Percentiles rank a stretch among this genome's conserved stretches.
phyloP scores from a whole-genome alignment of 1,140 invertebrate genomes.

The Ostrea denselamellosa region DNA sequence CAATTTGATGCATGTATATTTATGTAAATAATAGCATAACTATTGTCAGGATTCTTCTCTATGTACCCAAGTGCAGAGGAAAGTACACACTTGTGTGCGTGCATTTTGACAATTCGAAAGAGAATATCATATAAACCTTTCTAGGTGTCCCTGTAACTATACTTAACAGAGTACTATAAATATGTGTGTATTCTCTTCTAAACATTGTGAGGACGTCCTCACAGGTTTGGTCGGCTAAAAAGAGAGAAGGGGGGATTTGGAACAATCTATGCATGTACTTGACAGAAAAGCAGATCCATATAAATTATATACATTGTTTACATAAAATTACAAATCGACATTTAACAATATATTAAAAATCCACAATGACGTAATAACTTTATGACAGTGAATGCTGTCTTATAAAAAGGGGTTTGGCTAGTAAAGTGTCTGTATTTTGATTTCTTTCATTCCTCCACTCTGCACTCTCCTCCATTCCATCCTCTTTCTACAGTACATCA shows the following conservation, averaged over 20 bases:
- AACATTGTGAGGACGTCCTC: too few relatives aligned
- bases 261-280: too few relatives aligned
- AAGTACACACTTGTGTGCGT: too few relatives aligned
- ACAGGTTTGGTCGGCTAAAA: neutral
- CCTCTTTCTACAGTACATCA: neutral
- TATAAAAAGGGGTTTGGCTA: conserved; percentile 8
- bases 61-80: too few relatives aligned
- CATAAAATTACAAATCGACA: neutral
- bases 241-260: neutral
- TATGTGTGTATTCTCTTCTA: too few relatives aligned
- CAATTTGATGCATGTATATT: too few relatives aligned
- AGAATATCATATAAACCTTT: too few relatives aligned
- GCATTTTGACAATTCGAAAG: too few relatives aligned
- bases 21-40: too few relatives aligned
- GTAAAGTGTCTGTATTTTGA: conserved; percentile 11
- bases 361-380: neutral
- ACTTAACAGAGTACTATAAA: too few relatives aligned
- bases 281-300: neutral
- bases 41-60: too few relatives aligned
- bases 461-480: neutral
- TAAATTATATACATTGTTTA: neutral
- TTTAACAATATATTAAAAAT: neutral
- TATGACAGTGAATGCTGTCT: conserved; percentile 2
- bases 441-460: conserved; percentile 6
- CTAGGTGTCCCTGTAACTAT: too few relatives aligned